Evolutionary conservation across 2,888 invertebrate genomes (phyloP).

Genomic region (Pachymerium ferrugineum): DNA sequence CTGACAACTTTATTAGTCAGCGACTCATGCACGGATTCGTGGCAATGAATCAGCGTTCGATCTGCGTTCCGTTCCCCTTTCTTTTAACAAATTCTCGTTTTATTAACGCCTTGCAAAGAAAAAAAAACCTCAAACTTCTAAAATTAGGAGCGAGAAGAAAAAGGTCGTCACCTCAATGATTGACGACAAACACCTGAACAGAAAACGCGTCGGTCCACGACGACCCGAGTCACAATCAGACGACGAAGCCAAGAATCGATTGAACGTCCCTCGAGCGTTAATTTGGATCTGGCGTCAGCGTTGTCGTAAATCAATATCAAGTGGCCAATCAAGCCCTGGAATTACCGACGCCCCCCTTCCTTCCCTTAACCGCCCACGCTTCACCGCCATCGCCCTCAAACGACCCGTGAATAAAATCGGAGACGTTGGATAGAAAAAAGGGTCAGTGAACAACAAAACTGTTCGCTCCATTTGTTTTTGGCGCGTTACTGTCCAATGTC

Average conservation of each 20-base stretch:
- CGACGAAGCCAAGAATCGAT: neutral
- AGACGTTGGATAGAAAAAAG: neutral
- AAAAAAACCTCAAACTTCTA: neutral
- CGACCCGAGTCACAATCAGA: neutral
- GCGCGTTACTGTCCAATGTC: neutral
- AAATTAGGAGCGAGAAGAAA: neutral
- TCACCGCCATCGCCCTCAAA: conserved; percentile 9
- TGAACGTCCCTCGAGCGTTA: neutral
- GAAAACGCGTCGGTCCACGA: neutral
- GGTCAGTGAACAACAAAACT: neutral
- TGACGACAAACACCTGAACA: neutral
- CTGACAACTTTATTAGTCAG: neutral
- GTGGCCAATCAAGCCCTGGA: conserved; percentile 6
- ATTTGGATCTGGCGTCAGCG: conserved; percentile 8
- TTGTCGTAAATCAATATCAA: conserved; percentile 13
- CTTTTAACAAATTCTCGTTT: neutral
- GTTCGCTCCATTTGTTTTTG: neutral
- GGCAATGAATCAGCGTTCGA: neutral
- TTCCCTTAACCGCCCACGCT: neutral
- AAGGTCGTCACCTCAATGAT: neutral
- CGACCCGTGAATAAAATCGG: conserved; percentile 5
- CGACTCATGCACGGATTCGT: neutral
- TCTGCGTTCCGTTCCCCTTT: neutral
- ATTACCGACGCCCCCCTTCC: neutral
- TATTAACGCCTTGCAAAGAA: neutral